phyloP scores from a whole-genome alignment of 2,888 invertebrate genomes.

The Neoascia interrupta region DNA sequence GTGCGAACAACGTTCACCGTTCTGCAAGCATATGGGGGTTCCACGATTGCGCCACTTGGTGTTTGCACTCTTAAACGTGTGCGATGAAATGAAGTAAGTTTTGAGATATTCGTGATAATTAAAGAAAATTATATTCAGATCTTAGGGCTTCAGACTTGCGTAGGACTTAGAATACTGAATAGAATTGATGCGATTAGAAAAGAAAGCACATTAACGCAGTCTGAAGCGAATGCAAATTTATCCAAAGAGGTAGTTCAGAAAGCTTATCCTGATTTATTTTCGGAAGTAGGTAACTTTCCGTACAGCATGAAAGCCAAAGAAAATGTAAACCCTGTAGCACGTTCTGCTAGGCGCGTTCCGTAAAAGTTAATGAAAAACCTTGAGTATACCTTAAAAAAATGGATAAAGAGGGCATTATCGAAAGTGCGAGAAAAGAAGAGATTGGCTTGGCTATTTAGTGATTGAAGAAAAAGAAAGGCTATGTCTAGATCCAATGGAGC shows the following conservation, averaged over 20 bases:
- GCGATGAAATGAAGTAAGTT: not conserved
- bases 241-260: not conserved
- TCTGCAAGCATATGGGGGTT: conserved; percentile 23
- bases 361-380: conserved; percentile 6
- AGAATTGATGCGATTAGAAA: not conserved
- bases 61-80: not conserved
- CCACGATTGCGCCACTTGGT: conserved; percentile 24
- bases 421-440: conserved; percentile 15
- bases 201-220: too few species aligned
- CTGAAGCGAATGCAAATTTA: too few species aligned
- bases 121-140: not conserved
- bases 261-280: not conserved
- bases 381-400: conserved; percentile 4
- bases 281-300: conserved; percentile 8
- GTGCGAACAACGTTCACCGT: conserved; percentile 25
- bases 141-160: not conserved
- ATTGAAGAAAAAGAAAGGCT: conserved; percentile 25
- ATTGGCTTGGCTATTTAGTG: conserved; percentile 21
- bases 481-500: conserved; percentile 36
- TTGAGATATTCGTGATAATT: not conserved
- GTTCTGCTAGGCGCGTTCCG: conserved; percentile 6
- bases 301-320: conserved; percentile 4
- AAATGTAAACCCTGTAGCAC: conserved; percentile 8
- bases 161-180: not conserved
- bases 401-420: conserved; percentile 14